These are phyloP conservation scores for Chrysoperla carnea DNA, from an alignment of 1,140 invertebrate species.

Conservation along the genomic window DNA sequence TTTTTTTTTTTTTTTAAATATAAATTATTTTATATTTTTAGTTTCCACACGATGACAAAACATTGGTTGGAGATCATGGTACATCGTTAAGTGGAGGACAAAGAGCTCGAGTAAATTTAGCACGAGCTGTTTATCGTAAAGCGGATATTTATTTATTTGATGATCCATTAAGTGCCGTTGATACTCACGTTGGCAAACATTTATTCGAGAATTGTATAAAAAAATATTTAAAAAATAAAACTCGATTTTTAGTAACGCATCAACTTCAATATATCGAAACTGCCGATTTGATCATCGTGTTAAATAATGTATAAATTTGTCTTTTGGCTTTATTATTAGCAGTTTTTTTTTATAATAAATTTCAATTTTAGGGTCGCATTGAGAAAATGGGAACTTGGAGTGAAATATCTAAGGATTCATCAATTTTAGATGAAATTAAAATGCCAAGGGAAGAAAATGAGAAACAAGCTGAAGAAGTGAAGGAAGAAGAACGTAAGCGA, in stretches of 20 bases:
- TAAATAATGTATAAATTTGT: slow-evolving; percentile 44
- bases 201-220: slow-evolving; percentile 49
- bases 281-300: slow-evolving; percentile 47
- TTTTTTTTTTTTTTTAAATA: no score
- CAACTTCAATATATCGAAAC: slow-evolving; percentile 62
- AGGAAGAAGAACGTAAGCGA: no score
- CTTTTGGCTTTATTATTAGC: not conserved
- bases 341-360: slow-evolving; percentile 2
- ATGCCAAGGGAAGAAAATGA: no score
- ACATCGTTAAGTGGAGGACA: slow-evolving; percentile 54
- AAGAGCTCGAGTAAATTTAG: slow-evolving; percentile 40
- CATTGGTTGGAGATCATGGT: slow-evolving; percentile 63
- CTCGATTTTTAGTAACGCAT: slow-evolving; percentile 62
- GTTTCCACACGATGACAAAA: slow-evolving; percentile 44
- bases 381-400: slow-evolving; percentile 18
- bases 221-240: slow-evolving; percentile 26
- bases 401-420: slow-evolving; percentile 16
- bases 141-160: slow-evolving; percentile 70
- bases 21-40: no score
- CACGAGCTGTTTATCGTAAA: slow-evolving; percentile 42
- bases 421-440: slow-evolving; percentile 19
- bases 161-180: slow-evolving; percentile 68
- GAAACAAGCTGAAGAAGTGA: no score
- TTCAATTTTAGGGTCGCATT: slow-evolving; percentile 19
- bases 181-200: slow-evolving; percentile 51